These are phyloP conservation scores for Bruchidius siliquastri DNA, from an alignment of 2,888 invertebrate genomes.

Conservation along the genomic window DNA sequence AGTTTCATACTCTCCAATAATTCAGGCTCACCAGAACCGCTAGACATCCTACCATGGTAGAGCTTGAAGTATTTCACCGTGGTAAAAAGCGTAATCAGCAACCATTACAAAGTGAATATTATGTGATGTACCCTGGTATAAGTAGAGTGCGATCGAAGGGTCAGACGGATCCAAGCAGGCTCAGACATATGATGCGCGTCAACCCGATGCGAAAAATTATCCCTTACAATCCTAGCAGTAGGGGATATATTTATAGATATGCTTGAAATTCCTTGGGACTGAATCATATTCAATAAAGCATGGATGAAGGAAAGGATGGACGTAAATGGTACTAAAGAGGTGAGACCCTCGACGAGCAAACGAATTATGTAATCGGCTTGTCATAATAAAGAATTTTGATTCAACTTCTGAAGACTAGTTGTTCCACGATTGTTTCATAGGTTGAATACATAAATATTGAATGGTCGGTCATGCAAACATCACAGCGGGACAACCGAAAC, in stretches of 20 bases:
- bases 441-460: no score
- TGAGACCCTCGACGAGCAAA: not conserved
- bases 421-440: no score
- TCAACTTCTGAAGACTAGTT: no score
- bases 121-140: not conserved
- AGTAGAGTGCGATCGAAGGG: conserved; percentile 12
- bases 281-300: conserved; percentile 2
- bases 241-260: conserved; percentile 5
- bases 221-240: conserved; percentile 5
- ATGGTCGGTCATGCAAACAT: no score
- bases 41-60: no score
- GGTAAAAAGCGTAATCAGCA: no score
- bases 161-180: conserved; percentile 12
- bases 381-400: no score
- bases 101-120: not conserved
- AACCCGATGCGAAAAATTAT: conserved; percentile 25
- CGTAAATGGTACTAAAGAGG: not conserved
- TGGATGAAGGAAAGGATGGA: not conserved
- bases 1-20: no score
- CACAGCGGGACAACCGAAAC: no score
- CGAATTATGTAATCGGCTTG: no score
- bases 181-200: conserved; percentile 31
- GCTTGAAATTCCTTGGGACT: conserved; percentile 2
- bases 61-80: no score
- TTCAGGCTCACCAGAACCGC: no score